Percentiles rank a stretch among this genome's conserved stretches.
Evolutionary conservation across 2,113 vertebrate species (phyloP).

Genomic region (Todiramphus saurophagus): DNA sequence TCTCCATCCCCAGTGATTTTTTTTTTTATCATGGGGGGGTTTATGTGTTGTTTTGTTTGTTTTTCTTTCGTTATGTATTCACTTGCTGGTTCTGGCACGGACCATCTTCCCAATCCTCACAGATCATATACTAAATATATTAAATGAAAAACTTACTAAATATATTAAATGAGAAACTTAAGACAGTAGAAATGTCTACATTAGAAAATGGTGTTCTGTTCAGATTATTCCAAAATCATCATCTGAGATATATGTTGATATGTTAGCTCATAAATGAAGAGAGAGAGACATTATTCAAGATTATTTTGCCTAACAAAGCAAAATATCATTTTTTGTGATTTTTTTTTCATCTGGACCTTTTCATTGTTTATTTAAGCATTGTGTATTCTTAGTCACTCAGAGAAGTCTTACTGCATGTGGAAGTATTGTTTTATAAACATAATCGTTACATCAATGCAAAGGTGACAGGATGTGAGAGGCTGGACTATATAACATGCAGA

Average conservation of each 20-base stretch:
- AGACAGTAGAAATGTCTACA: not conserved
- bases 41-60: not conserved
- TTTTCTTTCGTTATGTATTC: not conserved
- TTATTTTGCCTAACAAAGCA: not conserved
- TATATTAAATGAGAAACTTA: not conserved
- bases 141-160: not conserved
- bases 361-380: not conserved
- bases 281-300: not conserved
- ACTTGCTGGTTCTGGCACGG: not conserved
- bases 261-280: not conserved
- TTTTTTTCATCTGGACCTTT: not conserved
- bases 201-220: not conserved
- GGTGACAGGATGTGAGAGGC: not conserved
- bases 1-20: accelerated
- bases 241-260: not conserved
- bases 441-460: not conserved
- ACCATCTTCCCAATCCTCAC: not conserved
- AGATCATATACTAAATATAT: not conserved
- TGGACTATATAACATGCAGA: not conserved
- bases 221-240: not conserved
- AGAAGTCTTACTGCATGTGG: not conserved
- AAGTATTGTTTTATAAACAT: not conserved
- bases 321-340: not conserved
- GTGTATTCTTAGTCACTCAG: not conserved
- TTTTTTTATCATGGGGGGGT: not conserved